Base-by-base conservation (phyloP, 2,113 vertebrate species). In the Scophthalmus maximus region DNA sequence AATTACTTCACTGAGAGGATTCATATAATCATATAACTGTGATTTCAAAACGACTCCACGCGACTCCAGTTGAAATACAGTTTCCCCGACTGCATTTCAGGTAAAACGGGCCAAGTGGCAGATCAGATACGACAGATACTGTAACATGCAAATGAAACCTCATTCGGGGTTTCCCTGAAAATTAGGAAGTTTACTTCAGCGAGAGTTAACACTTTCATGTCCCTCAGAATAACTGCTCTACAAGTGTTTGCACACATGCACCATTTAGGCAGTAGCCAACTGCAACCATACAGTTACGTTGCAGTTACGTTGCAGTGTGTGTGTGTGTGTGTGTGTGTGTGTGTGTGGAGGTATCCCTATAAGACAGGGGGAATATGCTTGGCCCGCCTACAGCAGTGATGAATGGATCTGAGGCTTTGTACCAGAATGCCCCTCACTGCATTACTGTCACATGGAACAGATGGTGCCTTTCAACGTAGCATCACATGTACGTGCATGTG, bases 381-480 rank as follows among this genome's bases (percentile, higher is more conserved):
- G 86, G 84, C 88, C 91, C 88, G 92, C 92, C 92, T 89, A 91
- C 89, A 85, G 87, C 89, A 85, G 86, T 90, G 88, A 90, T 93
- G 90, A 93, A 93, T 92, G 87, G 89, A 88, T 88, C 85, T 85
- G 84, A 84, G 84, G 83, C 84, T 92, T 93, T 90, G 84, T 93
- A 70, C 91, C 82, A 91, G 92, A 93, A 93, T 93, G 83, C 82
- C 90, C 89, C 89, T 93, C 90, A 93, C 93, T 93, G 93, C 92
- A 93, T 94, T 93, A 94, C 92, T 93, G 93, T 93, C 92, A 93
- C 91, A 89, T 79, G 81, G 91, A 94, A 92, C 94, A 94, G 94
- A 94, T 94, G 94, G 94, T 89, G 89, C 91, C 89, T 94, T 94
- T 94, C 94, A 93, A 77, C 86, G 53, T 82, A 75, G 77, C 79